Base-by-base conservation (phyloP, 2,797 vertebrate genomes). In the Chelidonichthys spinosus region DNA sequence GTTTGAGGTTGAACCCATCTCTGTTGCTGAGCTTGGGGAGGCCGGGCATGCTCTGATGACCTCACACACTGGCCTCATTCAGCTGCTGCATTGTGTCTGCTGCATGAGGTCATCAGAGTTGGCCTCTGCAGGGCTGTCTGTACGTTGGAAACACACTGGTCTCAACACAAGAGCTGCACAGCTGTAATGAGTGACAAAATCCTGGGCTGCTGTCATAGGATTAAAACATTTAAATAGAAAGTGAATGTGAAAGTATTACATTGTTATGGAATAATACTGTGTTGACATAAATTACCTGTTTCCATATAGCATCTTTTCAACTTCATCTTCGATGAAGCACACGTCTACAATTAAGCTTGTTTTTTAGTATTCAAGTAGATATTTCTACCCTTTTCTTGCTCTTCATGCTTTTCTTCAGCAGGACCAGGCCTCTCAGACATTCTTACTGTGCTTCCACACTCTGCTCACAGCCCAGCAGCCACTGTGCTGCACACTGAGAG, bases 31-130 rank as follows among this genome's bases (percentile, higher is more conserved):
- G 82, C 69, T 75, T 44, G 37, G 74, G 59, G 43, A 72, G 73
- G 73, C 64, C 63, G 61, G 82, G 67, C 76, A 79, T 64, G 71
- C 76, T 86, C 81, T 74, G 86, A 83, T 92, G 89, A 93, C 87
- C 88, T 92, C 91, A 93, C 85, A 91, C 87, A 90, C 89, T 88
- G 86, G 64, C 76, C 72, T 85, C 87, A 89, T 93, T 91, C 84
- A 90, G 79, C 68, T 69, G 71, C 17, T 43, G 74, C 84, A 88
- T 90, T 92, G 90, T 91, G 82, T 90, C 78, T 66, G 61, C 72
- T 65, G 77, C 62, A 84, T 93, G 91, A 94, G 81, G 85, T 93
- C 93, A 93, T 78, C 79, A 65, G 1, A 71, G 78, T 74, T 8
- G 15, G 64, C 63, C 81, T 70, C 71, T 85, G 80, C 66, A 67